phyloP scores from a whole-genome alignment of 2,113 vertebrate species.

The Zosterops japonicus region DNA sequence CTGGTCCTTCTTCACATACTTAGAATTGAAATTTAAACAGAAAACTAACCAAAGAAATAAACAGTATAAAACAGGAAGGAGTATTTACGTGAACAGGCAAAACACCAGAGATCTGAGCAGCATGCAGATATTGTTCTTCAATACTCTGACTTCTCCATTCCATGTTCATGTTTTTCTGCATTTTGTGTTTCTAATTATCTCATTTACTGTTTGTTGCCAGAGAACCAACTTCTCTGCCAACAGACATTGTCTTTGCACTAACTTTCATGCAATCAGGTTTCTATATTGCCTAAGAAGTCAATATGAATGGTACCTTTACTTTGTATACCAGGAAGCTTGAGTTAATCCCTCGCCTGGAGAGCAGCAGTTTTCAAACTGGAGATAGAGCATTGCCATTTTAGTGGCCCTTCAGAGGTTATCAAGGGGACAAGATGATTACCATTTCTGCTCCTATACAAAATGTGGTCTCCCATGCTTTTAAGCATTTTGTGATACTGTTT shows the following conservation, averaged over 20 bases:
- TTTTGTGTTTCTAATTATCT: neutral
- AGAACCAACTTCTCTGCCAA: neutral
- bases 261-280: neutral
- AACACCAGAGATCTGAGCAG: neutral
- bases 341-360: neutral
- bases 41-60: neutral
- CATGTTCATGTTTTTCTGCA: neutral
- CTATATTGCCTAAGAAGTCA: neutral
- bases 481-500: neutral
- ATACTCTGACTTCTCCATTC: neutral
- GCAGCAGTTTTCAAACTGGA: neutral
- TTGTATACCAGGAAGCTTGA: neutral
- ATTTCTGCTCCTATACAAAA: neutral
- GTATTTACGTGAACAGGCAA: neutral
- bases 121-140: neutral
- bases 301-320: neutral
- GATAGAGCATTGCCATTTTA: neutral
- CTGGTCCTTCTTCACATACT: neutral
- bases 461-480: neutral
- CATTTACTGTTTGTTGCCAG: neutral
- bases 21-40: neutral
- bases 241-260: neutral
- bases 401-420: neutral
- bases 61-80: neutral
- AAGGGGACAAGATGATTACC: neutral